Percentiles rank a stretch among this genome's conserved stretches.
These are phyloP conservation scores for Sminthurinus aureus DNA, from an alignment of 2,888 invertebrate species.

Conservation along the genomic window DNA sequence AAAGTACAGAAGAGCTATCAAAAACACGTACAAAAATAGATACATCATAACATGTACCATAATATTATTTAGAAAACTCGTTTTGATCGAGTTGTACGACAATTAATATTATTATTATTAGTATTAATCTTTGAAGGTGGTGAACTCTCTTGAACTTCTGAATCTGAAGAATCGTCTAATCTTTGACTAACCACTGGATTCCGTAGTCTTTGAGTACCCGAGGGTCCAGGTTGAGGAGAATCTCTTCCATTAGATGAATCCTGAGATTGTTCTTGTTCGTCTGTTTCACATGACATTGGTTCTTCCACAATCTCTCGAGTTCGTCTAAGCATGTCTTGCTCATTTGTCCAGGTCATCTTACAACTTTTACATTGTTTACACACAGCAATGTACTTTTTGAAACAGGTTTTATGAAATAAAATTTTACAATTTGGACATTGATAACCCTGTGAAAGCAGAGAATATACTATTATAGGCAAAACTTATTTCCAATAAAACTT, in stretches of 20 bases:
- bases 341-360: constrained; percentile 1
- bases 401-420: constrained; percentile 35
- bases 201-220: not conserved
- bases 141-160: no score
- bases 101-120: no score
- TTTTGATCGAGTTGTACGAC: no score
- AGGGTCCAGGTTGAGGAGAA: constrained; percentile 1
- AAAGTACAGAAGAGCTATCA: no score
- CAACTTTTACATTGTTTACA: constrained; percentile 29
- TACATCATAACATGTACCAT: no score
- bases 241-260: not conserved
- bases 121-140: no score
- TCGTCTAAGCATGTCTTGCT: constrained; percentile 20
- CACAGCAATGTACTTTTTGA: not conserved
- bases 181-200: no score
- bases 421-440: constrained; percentile 37
- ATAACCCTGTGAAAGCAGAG: constrained; percentile 28
- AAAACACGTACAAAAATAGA: no score
- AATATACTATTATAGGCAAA: not conserved
- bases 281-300: not conserved
- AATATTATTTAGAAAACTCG: no score
- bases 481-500: not conserved
- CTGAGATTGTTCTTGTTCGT: not conserved
- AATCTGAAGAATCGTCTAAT: no score
- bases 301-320: constrained; percentile 7